phyloP scores from a whole-genome alignment of 2,113 vertebrate genomes.

The Neopipo cinnamomea region DNA sequence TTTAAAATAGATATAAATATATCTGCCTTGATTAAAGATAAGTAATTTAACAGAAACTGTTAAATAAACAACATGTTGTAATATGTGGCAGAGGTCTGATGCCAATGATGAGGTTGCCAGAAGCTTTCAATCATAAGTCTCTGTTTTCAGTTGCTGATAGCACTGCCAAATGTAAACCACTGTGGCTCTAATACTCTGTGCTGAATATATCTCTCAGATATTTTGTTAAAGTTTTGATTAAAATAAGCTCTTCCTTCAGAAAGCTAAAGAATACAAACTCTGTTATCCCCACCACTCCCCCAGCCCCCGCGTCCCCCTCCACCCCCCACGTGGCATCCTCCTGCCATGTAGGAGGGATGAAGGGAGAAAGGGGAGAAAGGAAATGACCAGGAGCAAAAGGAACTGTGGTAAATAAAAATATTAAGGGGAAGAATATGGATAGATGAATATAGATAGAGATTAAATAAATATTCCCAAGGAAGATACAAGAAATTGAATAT shows the following conservation, averaged over 20 bases:
- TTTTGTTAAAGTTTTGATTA: background rate
- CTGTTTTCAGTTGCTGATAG: background rate
- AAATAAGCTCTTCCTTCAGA: background rate
- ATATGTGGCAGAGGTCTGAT: background rate
- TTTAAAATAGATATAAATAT: constrained; percentile 48
- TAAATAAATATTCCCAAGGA: background rate
- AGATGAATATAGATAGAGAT: background rate
- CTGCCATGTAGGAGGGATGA: background rate
- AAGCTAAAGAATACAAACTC: background rate
- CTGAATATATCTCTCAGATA: background rate
- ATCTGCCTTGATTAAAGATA: constrained; percentile 32
- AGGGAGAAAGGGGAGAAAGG: background rate
- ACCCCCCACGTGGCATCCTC: background rate
- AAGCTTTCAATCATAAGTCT: constrained; percentile 15
- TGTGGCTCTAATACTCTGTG: background rate
- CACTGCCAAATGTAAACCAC: background rate
- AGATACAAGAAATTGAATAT: background rate
- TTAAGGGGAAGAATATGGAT: background rate
- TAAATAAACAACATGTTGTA: constrained; percentile 28
- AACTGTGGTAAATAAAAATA: background rate
- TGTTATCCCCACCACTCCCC: background rate
- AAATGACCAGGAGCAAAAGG: background rate
- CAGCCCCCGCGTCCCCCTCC: rapidly evolving
- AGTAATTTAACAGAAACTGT: constrained; percentile 47
- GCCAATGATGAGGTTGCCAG: constrained; percentile 18